Conservation (phyloP, 1,140 invertebrate species). For the Adoxophyes honmai region DNA sequence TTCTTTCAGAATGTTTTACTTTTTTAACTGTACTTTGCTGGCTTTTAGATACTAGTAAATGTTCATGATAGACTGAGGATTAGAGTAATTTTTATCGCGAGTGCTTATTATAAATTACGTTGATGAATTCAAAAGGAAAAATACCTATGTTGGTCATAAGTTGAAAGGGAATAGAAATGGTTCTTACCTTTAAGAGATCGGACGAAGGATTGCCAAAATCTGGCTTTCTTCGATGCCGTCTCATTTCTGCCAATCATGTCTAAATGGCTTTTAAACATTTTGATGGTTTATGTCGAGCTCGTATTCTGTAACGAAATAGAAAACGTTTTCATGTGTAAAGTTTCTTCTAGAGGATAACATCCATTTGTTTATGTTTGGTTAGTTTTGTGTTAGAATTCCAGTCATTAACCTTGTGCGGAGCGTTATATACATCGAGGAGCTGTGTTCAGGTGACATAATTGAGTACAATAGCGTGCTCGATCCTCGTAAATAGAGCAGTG, state of each 20-base stretch:
- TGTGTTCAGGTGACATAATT: conserved; percentile 60
- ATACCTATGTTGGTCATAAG: too few species aligned
- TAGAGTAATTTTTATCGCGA: too few species aligned
- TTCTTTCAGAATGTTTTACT: too few species aligned
- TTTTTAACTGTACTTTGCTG: too few species aligned
- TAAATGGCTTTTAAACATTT: conserved; percentile 93
- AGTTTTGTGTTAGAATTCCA: conserved; percentile 16
- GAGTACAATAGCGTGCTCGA: conserved; percentile 55
- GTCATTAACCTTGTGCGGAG: conserved; percentile 33
- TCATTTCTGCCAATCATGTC: conserved; percentile 95
- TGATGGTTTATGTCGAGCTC: conserved; percentile 84
- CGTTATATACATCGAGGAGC: conserved; percentile 27
- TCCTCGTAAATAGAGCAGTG: conserved; percentile 67
- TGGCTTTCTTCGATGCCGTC: conserved; percentile 93
- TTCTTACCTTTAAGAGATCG: conserved; percentile 90
- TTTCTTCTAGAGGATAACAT: background rate
- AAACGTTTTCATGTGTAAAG: conserved; percentile 13
- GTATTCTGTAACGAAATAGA: conserved; percentile 80
- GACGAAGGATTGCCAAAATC: conserved; percentile 94
- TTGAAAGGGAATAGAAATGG: too few species aligned
- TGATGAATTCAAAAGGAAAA: too few species aligned
- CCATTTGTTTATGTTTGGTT: background rate
- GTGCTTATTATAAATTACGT: too few species aligned
- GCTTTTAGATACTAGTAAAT: too few species aligned
- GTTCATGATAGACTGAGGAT: too few species aligned